Evolutionary conservation across 37 sponge, comb jelly and placozoan species (phyloP), one percentile per base, ranked within the genome.

Genomic region (Hormiphora californensis): DNA sequence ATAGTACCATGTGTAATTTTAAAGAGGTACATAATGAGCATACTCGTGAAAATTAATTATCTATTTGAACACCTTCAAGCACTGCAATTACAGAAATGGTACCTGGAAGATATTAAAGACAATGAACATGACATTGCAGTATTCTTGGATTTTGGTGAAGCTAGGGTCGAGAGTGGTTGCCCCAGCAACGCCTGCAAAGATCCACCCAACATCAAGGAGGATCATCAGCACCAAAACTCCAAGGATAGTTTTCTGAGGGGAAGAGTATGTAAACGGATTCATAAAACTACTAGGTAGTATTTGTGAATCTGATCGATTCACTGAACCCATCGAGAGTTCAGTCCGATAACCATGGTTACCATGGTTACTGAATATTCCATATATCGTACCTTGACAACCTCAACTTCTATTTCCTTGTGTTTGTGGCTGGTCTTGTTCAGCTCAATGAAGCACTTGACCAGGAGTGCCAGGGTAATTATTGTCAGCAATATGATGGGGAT

Each of bases 341-440:
- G n/a, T n/a, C n/a, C n/a, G n/a, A n/a, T n/a, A n/a, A n/a, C n/a
- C n/a, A n/a, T n/a, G n/a, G n/a, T n/a, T n/a, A n/a, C n/a, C n/a
- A n/a, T n/a, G n/a, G n/a, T n/a, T n/a, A n/a, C n/a, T n/a, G n/a
- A n/a, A n/a, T n/a, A n/a, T n/a, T n/a, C n/a, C n/a, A n/a, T n/a
- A n/a, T n/a, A n/a, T n/a, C n/a, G 5, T 19, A 57, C 61, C 61
- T 57, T 57, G 23, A 57, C 27, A 4, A 57, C 27, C 4, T 28
- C 61, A 30, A 57, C 61, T 57, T 57, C 61, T 21, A 28, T 30
- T 19, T 23, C 3, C 7, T 5, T 28, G 61, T 57, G 61, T 15
- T 57, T 57, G 61, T 57, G 61, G 4, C 27, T 4, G 61, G n/a
- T 57, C 61, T 57, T 57, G 5, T 57, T 57, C 61, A 57, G 61